Evolutionary conservation across 2,797 vertebrate genomes (phyloP).

Genomic region (Smutsia gigantea): DNA sequence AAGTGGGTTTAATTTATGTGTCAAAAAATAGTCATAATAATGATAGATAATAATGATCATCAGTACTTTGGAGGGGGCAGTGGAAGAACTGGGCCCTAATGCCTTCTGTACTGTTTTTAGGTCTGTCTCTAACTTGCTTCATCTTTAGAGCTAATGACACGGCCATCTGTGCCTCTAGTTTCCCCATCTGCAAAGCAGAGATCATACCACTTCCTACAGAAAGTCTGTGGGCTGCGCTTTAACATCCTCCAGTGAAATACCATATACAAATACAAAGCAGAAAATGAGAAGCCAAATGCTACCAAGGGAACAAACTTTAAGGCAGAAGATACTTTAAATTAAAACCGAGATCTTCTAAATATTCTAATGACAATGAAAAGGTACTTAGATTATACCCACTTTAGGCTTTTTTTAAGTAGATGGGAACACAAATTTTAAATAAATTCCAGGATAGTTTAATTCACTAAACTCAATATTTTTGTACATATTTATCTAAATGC

Average conservation of each 20-base stretch:
- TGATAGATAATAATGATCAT: background rate
- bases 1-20: background rate
- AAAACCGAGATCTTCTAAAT: constrained; percentile 51
- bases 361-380: background rate
- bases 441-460: background rate
- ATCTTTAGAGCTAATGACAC: constrained; percentile 16
- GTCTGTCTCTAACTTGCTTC: constrained; percentile 55
- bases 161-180: constrained; percentile 61
- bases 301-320: background rate
- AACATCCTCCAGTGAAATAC: constrained; percentile 56
- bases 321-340: background rate
- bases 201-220: constrained; percentile 42
- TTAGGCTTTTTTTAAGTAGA: constrained; percentile 15
- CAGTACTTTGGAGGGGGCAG: background rate
- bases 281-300: constrained; percentile 8
- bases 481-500: constrained; percentile 23
- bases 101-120: constrained; percentile 59
- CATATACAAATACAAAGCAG: constrained; percentile 46
- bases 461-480: constrained; percentile 15
- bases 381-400: background rate
- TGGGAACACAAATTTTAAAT: constrained; percentile 21
- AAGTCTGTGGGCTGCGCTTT: constrained; percentile 20
- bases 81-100: background rate
- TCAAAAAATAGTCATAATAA: constrained; percentile 62
- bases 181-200: constrained; percentile 55